Conservation (phyloP, 2,113 vertebrate species). For the Trachemys scripta region DNA sequence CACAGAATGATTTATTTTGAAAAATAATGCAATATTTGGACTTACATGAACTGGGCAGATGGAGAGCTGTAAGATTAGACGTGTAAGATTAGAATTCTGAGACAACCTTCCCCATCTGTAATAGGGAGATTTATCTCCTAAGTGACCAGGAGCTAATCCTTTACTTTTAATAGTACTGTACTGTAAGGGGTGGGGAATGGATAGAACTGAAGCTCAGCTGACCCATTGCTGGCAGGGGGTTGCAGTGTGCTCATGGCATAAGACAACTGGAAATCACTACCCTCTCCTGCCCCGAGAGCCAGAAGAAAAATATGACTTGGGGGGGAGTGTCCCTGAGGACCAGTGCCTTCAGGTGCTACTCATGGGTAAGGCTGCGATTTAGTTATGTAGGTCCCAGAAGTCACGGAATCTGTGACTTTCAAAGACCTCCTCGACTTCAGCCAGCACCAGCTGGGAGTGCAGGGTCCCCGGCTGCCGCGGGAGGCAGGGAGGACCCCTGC, state of each 20-base stretch:
- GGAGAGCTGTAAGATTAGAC: no score
- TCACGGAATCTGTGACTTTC: no score
- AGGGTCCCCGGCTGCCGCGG: no score
- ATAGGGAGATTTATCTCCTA: neutral
- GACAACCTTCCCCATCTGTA: neutral
- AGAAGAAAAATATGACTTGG: neutral
- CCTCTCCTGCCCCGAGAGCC: neutral
- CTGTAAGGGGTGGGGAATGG: neutral
- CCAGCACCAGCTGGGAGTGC: no score
- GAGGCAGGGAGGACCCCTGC: no score
- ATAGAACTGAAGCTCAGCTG: accelerated
- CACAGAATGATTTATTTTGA: neutral
- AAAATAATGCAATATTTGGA: neutral
- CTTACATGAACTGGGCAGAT: neutral
- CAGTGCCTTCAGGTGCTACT: neutral
- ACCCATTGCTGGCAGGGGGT: neutral
- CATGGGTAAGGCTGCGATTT: no score
- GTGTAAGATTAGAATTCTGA: accelerated
- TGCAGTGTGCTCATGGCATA: neutral
- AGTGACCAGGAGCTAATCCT: neutral
- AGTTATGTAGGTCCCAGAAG: no score
- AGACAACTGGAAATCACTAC: neutral
- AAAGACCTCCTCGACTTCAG: no score
- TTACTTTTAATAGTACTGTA: neutral
- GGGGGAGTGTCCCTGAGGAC: neutral